These are phyloP conservation scores for Nipponacmea schrenckii DNA, from an alignment of 2,888 invertebrate species.

Conservation along the genomic window DNA sequence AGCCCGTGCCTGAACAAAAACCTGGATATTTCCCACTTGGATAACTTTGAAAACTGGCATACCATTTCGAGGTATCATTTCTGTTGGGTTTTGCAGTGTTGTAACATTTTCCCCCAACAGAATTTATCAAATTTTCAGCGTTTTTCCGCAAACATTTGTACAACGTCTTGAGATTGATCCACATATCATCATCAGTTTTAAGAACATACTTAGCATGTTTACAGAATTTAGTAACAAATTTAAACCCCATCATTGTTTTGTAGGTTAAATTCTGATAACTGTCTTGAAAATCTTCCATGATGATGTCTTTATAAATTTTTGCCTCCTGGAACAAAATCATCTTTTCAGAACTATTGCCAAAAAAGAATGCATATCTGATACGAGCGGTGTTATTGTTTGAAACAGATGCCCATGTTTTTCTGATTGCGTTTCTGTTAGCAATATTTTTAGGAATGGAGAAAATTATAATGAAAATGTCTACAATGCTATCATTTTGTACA, in stretches of 20 bases:
- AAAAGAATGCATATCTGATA: conserved; percentile 18
- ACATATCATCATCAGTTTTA: conserved; percentile 29
- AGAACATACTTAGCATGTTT: conserved; percentile 16
- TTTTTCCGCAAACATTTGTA: not conserved
- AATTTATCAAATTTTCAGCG: not conserved
- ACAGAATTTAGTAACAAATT: conserved; percentile 18
- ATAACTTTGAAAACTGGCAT: conserved; percentile 42
- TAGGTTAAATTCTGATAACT: conserved; percentile 19
- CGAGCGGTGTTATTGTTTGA: conserved; percentile 12
- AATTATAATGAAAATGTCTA: conserved; percentile 17
- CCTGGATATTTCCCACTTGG: conserved; percentile 45
- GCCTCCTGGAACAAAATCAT: not conserved
- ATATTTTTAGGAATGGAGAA: not conserved
- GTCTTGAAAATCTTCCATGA: conserved; percentile 18
- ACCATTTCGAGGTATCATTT: conserved; percentile 50
- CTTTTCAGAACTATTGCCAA: conserved; percentile 1
- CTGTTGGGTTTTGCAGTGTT: conserved; percentile 34
- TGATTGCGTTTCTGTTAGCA: conserved; percentile 10
- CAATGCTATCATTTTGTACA: no score
- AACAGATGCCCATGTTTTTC: conserved; percentile 11
- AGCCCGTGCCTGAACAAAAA: conserved; percentile 54
- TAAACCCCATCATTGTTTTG: conserved; percentile 23
- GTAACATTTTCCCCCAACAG: not conserved
- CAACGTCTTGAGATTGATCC: conserved; percentile 9
- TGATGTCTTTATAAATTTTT: conserved; percentile 11